phyloP scores from a whole-genome alignment of 2,113 vertebrate species.

The Passer domesticus region DNA sequence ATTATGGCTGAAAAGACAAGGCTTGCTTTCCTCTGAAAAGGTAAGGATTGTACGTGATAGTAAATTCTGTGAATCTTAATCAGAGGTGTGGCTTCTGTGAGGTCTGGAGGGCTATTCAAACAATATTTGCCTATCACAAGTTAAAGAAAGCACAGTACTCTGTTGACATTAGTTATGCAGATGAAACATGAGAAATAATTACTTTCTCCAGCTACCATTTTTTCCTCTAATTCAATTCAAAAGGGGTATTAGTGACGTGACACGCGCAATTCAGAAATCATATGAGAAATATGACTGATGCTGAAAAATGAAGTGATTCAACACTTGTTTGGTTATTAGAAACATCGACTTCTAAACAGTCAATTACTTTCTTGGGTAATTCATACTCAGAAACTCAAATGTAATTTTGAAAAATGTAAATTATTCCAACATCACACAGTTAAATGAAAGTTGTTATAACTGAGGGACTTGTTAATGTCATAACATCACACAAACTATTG shows the following conservation, averaged over 20 bases:
- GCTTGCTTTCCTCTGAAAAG: neutral
- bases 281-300: neutral
- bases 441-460: constrained; percentile 50
- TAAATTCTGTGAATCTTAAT: neutral
- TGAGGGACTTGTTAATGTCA: constrained; percentile 54
- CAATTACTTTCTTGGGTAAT: constrained; percentile 37
- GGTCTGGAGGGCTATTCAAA: neutral
- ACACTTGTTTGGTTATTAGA: constrained; percentile 46
- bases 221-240: neutral
- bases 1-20: neutral
- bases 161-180: neutral
- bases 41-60: neutral
- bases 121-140: neutral
- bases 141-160: neutral
- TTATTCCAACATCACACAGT: constrained; percentile 39
- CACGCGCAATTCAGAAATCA: neutral
- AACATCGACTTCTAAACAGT: constrained; percentile 41
- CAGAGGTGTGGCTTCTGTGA: neutral
- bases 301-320: constrained; percentile 23
- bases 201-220: neutral
- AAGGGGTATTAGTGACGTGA: neutral
- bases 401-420: constrained; percentile 30
- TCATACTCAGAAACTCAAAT: constrained; percentile 29
- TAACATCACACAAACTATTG: constrained; percentile 42
- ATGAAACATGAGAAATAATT: neutral